Percentiles rank a stretch among this genome's conserved stretches.
phyloP scores from a whole-genome alignment of 2,113 vertebrate genomes.

The Gavialis gangeticus region DNA sequence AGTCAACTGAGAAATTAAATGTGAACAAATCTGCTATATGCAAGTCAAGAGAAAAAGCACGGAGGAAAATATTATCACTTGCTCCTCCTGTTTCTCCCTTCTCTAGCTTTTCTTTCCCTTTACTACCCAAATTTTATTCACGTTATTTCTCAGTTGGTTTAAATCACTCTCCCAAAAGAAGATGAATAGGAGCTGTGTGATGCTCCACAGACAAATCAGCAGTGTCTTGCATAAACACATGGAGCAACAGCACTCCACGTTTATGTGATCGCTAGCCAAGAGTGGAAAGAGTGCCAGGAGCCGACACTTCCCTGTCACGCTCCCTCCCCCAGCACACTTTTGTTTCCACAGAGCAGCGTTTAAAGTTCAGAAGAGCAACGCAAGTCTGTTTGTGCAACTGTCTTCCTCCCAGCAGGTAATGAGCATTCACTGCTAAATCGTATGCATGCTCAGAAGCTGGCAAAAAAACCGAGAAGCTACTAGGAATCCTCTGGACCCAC shows the following conservation, averaged over 20 bases:
- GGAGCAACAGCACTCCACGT: fast-evolving
- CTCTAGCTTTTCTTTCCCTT: background rate
- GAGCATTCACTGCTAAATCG: too few relatives aligned
- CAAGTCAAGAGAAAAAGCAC: background rate
- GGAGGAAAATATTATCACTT: background rate
- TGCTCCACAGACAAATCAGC: background rate
- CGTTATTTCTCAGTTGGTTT: background rate
- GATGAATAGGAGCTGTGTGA: background rate
- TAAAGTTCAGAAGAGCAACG: background rate
- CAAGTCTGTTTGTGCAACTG: too few relatives aligned
- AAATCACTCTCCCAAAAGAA: background rate
- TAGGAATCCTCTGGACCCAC: too few relatives aligned
- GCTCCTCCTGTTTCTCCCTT: background rate
- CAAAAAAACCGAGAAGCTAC: too few relatives aligned
- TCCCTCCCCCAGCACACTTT: background rate
- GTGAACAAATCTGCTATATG: background rate
- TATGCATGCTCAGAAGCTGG: too few relatives aligned
- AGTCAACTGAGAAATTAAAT: background rate
- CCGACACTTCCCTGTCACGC: background rate
- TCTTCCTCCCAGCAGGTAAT: too few relatives aligned
- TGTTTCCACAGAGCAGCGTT: background rate
- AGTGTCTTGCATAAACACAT: background rate
- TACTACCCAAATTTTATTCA: background rate
- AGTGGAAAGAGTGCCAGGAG: background rate
- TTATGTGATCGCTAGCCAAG: background rate